phyloP scores from a whole-genome alignment of 2,888 invertebrate species.

The Scaptomyza reducta region DNA sequence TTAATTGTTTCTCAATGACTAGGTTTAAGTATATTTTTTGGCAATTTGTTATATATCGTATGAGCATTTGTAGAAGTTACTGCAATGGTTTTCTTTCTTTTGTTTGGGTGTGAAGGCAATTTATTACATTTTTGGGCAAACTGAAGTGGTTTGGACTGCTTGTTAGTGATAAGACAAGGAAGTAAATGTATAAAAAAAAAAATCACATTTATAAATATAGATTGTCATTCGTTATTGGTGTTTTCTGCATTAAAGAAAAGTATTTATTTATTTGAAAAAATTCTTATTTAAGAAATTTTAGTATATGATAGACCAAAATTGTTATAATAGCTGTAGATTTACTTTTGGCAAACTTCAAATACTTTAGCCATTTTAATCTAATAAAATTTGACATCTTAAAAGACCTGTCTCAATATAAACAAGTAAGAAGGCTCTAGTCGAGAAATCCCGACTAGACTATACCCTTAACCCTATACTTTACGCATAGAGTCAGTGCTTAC shows the following conservation, averaged over 20 bases:
- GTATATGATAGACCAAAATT: no score
- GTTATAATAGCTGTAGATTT: no score
- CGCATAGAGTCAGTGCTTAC: no score
- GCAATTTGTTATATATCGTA: constrained; percentile 29
- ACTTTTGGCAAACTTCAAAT: not conserved
- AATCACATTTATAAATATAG: not conserved
- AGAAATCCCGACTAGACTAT: no score
- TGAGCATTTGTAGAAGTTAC: constrained; percentile 29
- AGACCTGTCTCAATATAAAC: not conserved
- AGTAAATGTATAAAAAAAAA: not conserved
- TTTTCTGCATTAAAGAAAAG: not conserved
- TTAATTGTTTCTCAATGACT: constrained; percentile 55
- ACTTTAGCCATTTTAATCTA: not conserved
- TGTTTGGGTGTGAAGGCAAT: constrained; percentile 29
- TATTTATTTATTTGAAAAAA: not conserved
- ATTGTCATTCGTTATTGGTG: not conserved
- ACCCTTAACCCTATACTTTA: no score
- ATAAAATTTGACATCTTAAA: not conserved
- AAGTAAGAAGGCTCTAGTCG: no score
- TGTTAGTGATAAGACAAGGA: constrained; percentile 8
- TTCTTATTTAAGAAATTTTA: not conserved
- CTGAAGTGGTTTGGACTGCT: constrained; percentile 12
- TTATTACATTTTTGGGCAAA: constrained; percentile 23
- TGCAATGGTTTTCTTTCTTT: constrained; percentile 11
- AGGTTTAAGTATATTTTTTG: constrained; percentile 16